Conservation (phyloP, 2,113 vertebrate species). For the Actinemys pallida region DNA sequence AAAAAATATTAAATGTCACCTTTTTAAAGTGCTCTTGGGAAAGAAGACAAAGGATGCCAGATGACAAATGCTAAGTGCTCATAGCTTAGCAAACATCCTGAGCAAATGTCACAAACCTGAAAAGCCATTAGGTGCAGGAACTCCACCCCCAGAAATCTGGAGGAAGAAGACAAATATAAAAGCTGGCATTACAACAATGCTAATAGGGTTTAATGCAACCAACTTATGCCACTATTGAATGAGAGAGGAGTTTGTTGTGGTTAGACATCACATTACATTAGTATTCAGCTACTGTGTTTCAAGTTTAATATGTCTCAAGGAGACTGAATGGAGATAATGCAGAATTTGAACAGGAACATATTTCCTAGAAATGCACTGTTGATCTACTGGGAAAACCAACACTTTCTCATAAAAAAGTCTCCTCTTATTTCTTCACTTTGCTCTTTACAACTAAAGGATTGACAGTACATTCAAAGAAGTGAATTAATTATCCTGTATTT, state of each 20-base stretch:
- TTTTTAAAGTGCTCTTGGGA: conserved; percentile 29
- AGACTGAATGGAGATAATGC: not conserved
- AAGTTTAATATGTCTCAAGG: not conserved
- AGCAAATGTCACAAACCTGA: conserved; percentile 58
- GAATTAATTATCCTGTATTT: not conserved
- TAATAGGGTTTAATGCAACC: not conserved
- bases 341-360: not conserved
- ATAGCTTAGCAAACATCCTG: conserved; percentile 57
- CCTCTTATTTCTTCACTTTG: not conserved
- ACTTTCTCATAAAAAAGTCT: not conserved
- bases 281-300: not conserved
- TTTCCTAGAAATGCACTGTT: not conserved
- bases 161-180: conserved; percentile 58
- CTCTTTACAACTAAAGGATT: not conserved
- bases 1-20: not conserved
- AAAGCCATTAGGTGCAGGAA: conserved; percentile 56
- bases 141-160: conserved; percentile 36
- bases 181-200: not conserved
- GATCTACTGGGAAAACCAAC: not conserved
- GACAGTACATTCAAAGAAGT: not conserved
- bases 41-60: conserved; percentile 43
- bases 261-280: not conserved
- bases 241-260: conserved; percentile 7
- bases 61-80: conserved; percentile 58
- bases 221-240: not conserved